Percentiles rank a stretch among this genome's conserved stretches.
Conservation (phyloP, 2,113 vertebrate species). For the Microtus montanus region DNA sequence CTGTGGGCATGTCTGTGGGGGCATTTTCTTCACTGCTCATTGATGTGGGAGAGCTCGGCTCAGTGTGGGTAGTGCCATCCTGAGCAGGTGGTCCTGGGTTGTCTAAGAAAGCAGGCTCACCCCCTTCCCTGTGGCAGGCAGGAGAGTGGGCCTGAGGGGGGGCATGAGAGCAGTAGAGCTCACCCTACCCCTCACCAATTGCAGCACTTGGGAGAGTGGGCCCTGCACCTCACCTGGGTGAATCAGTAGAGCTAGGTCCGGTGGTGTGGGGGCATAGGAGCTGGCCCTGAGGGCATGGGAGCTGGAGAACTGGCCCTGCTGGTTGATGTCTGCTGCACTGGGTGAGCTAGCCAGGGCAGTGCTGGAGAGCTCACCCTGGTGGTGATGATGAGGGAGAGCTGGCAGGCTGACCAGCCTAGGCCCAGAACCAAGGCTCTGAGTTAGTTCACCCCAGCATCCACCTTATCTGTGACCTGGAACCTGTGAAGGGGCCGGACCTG, state of each 20-base stretch:
- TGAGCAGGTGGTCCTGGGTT: not conserved
- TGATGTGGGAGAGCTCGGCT: not conserved
- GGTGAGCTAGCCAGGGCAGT: not conserved
- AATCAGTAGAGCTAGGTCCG: not conserved
- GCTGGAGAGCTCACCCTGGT: not conserved
- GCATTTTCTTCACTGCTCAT: not conserved
- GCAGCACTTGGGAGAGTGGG: not conserved
- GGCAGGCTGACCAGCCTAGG: not conserved
- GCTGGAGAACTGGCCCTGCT: not conserved
- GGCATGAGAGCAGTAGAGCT: not conserved
- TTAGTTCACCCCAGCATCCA: not conserved
- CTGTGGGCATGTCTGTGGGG: not conserved
- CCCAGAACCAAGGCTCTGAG: not conserved
- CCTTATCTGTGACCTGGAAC: not conserved
- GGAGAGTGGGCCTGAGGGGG: not conserved
- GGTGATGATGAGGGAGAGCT: not conserved
- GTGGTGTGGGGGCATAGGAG: not conserved
- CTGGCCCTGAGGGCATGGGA: not conserved
- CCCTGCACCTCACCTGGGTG: not conserved
- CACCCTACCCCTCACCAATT: not conserved
- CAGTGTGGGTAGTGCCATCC: not conserved
- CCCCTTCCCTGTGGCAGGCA: not conserved
- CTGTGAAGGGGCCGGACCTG: not conserved
- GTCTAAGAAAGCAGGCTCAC: not conserved
- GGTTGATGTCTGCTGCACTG: not conserved